Evolutionary conservation across 2,113 vertebrate species (phyloP).

Genomic region (Apus apus): DNA sequence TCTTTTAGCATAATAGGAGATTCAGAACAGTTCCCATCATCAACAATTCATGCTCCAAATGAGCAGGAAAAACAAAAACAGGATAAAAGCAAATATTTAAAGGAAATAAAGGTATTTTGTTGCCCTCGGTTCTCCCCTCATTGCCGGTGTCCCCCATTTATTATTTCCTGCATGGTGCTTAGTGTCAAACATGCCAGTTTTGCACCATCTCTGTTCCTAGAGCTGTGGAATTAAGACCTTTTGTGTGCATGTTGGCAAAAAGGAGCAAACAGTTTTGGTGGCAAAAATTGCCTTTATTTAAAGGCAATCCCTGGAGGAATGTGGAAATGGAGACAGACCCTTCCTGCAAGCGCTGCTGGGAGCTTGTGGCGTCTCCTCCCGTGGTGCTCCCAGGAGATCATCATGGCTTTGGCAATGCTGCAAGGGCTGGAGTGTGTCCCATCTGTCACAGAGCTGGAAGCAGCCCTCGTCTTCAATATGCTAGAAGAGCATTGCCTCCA

Average conservation of each 20-base stretch:
- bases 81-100: neutral
- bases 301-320: neutral
- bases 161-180: neutral
- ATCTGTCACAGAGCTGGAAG: neutral
- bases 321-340: neutral
- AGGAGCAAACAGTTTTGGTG: neutral
- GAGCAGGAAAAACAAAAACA: neutral
- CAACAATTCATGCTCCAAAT: neutral
- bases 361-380: neutral
- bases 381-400: fast-evolving
- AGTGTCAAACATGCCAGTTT: neutral
- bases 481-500: neutral
- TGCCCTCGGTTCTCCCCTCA: neutral
- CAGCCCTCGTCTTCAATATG: neutral
- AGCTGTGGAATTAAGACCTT: neutral
- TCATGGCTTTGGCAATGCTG: neutral
- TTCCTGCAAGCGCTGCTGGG: neutral
- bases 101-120: neutral
- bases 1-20: neutral
- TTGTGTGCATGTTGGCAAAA: neutral
- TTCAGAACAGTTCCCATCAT: neutral
- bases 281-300: neutral
- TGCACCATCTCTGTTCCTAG: neutral
- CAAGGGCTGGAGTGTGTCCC: neutral
- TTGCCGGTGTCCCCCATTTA: neutral